A percentile compares a stretch with the other conserved stretches of the same genome.
Conservation (phyloP, 2,797 vertebrate species). For the Artibeus lituratus region DNA sequence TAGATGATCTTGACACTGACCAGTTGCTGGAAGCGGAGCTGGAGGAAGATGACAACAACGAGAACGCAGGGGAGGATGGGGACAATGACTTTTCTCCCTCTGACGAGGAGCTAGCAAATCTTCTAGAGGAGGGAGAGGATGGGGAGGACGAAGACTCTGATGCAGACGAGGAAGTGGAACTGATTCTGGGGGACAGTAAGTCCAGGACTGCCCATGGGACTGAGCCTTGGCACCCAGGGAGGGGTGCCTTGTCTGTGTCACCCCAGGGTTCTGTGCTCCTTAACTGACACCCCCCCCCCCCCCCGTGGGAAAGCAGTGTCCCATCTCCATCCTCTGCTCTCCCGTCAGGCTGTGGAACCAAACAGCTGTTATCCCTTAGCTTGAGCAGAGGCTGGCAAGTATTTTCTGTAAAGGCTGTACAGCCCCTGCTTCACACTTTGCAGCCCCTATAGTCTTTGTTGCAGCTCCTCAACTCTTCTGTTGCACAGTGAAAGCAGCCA, state of each 20-base stretch:
- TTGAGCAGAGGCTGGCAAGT: not conserved
- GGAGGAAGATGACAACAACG: conserved; percentile 92
- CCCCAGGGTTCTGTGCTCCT: not conserved
- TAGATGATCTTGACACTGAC: conserved; percentile 94
- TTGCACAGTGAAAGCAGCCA: not conserved
- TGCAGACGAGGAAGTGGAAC: conserved; percentile 91
- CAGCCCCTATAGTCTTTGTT: not conserved
- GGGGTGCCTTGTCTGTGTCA: not conserved
- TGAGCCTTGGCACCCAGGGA: not conserved
- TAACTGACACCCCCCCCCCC: too few relatives aligned
- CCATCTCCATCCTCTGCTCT: not conserved
- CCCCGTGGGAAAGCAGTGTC: not conserved
- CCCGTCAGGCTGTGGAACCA: not conserved
- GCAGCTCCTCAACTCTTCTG: not conserved
- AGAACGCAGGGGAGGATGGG: conserved; percentile 90
- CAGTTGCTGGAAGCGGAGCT: conserved; percentile 92
- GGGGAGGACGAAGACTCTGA: conserved; percentile 94
- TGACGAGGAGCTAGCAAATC: conserved; percentile 94
- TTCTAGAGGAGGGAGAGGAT: conserved; percentile 92
- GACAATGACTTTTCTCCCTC: conserved; percentile 96
- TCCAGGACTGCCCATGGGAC: conserved; percentile 53
- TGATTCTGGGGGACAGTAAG: conserved; percentile 95
- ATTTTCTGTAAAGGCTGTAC: not conserved
- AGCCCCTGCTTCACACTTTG: not conserved
- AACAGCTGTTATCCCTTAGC: not conserved